Percentiles rank a stretch among this genome's conserved stretches.
Evolutionary conservation across 2,797 vertebrate species (phyloP).

Genomic region (Iguana delicatissima): DNA sequence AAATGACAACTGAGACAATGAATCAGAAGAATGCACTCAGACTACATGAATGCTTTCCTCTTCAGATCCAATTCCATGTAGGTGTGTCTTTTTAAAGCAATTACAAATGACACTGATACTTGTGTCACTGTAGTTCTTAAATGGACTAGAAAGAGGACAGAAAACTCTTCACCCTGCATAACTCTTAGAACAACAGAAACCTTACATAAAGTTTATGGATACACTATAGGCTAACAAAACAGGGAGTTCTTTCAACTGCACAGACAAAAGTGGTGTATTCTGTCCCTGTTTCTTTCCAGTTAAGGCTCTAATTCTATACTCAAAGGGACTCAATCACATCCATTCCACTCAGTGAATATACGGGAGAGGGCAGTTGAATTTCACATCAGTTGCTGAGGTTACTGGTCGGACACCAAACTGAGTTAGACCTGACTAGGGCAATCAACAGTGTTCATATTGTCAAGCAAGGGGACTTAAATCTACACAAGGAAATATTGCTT

Average conservation of each 20-base stretch:
- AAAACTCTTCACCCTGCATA: background rate
- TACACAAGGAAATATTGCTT: background rate
- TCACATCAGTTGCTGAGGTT: background rate
- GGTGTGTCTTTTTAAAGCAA: background rate
- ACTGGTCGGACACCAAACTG: background rate
- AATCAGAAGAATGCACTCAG: background rate
- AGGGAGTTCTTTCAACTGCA: background rate
- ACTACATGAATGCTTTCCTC: background rate
- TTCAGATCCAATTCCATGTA: background rate
- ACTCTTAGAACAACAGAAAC: background rate
- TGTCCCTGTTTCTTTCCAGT: background rate
- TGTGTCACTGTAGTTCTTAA: background rate
- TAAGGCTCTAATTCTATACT: background rate
- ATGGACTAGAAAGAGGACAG: too few species aligned
- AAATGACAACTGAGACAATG: background rate
- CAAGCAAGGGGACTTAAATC: slow-evolving; percentile 33
- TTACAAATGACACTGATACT: background rate
- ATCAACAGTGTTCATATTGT: background rate
- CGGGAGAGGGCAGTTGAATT: background rate
- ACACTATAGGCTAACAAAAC: background rate
- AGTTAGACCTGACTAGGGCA: background rate
- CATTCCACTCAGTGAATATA: background rate
- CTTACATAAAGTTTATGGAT: background rate
- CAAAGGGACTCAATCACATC: background rate
- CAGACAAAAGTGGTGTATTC: background rate